Evolutionary conservation across 2,113 vertebrate genomes (phyloP), one percentile per base, ranked within the genome.

Genomic region (Dicerorhinus sumatrensis): DNA sequence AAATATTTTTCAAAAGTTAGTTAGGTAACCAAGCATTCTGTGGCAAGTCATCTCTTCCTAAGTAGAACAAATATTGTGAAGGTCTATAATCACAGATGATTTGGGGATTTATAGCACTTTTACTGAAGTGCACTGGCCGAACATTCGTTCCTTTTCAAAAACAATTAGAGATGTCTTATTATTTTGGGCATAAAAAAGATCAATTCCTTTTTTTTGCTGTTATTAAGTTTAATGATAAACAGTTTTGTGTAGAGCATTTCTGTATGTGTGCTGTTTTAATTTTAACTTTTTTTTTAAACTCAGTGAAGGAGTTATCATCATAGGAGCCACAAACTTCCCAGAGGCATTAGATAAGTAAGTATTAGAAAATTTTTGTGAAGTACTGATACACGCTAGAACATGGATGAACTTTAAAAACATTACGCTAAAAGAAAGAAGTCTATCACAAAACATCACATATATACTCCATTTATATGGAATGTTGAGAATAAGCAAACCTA

Each of bases 271-370:
- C 12, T 91, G 4, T 39, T 91, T 76, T 56, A 72, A 18, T 87
- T 80, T 89, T 93, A 48, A 94, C 46, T 95, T 72, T 97, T 54
- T 54, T 54, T 99, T 99, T 98, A 99, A 99, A 97, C 99, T 99
- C 70, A 99, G 99, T 82, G 99, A 99, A 99, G 99, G 99, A 8
- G 99, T 99, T 97, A 99, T 99, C 69, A 99, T 99, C 91, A 99
- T 99, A 91, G 99, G 99, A 92, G 99, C 99, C 89, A 99, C 99
- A 97, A 99, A 99, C 97, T 99, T 99, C 97, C 99, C 99, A 72
- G 99, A 99, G 98, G 99, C 99, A 42, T 98, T 99, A 98, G 99
- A 99, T 98, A 99, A 99, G 99, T 99, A 99, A 89, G 99, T 99
- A 98, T 97, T 89, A 63, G 51, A 54, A 86, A 58, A 46, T 8